Evolutionary conservation across 1,140 invertebrate species (phyloP), one percentile per base, ranked within the genome.

Genomic region (Hylaeus anthracinus): DNA sequence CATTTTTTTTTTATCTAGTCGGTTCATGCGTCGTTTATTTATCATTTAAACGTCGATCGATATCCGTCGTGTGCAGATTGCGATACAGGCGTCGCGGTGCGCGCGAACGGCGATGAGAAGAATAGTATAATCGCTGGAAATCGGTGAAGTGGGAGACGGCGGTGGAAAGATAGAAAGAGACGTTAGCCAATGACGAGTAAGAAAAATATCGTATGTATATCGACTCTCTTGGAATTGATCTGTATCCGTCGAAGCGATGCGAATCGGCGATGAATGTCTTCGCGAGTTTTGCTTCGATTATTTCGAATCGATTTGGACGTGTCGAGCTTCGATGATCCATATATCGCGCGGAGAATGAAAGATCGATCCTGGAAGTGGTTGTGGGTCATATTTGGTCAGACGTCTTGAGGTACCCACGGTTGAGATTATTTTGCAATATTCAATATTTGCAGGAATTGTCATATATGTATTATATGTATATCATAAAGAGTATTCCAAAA

Each of bases 141-240:
- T 60, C 60, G 15, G 51, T 60, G n/a, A 72, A 72, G 76, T 79
- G 72, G 12, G 48, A 48, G 71, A 75, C 72, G 55, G 51, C 78
- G 70, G 39, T 63, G 72, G 65, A 88, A 83, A 88, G 86, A 88
- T 85, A 88, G 77, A 88, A 85, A 81, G 65, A 87, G 69, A 45
- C 37, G 66, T 55, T 77, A 85, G 76, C 58, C 80, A 75, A 81
- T 86, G 80, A 87, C 51, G 85, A 86, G 85, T 87, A 89, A 89
- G 88, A 88, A 88, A 88, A 88, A 88, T 88, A 88, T 88, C 55
- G 53, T 88, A 86, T 86, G 51, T 60, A 86, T 86, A 85, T 88
- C 71, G 69, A 88, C 56, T 79, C 76, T 85, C 61, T 72, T 61
- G 73, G 53, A 51, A 76, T 81, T 81, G 63, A 79, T 64, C 71